Percentiles rank a stretch among this genome's conserved stretches.
These are phyloP conservation scores for Nanger granti DNA, from an alignment of 2,113 vertebrate species.

Conservation along the genomic window DNA sequence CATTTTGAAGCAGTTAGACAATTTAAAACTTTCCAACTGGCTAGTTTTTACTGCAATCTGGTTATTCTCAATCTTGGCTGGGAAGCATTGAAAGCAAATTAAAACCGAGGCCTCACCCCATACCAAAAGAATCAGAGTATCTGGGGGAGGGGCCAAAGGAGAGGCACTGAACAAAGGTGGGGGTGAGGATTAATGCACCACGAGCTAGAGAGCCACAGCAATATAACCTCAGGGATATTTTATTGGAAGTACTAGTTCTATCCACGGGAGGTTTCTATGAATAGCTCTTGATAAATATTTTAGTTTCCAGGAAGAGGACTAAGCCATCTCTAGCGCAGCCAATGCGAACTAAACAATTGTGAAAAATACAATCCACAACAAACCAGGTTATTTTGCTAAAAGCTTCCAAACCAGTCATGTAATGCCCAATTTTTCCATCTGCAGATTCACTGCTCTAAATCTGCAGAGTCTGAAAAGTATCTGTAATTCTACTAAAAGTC, in stretches of 20 bases:
- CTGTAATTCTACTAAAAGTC: neutral
- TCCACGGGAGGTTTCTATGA: neutral
- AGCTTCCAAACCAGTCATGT: neutral
- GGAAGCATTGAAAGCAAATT: neutral
- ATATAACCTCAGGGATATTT: neutral
- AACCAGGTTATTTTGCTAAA: neutral
- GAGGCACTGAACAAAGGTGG: neutral
- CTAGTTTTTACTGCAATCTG: constrained; percentile 43
- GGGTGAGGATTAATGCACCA: neutral
- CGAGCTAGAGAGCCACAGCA: neutral
- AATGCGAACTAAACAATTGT: neutral
- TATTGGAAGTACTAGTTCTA: neutral
- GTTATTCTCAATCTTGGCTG: constrained; percentile 7
- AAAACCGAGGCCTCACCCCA: neutral
- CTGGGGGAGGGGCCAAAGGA: neutral
- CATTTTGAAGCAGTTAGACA: neutral
- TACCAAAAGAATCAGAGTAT: neutral
- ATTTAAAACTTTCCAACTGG: constrained; percentile 35
- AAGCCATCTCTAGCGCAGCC: neutral
- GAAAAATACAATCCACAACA: neutral
- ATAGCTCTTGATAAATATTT: constrained; percentile 26
- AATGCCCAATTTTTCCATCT: neutral
- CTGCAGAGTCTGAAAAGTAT: neutral
- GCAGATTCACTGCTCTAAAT: neutral
- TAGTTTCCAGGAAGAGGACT: constrained; percentile 14